Conservation (phyloP, 2,113 vertebrate species). For the Xenus cinereus region DNA sequence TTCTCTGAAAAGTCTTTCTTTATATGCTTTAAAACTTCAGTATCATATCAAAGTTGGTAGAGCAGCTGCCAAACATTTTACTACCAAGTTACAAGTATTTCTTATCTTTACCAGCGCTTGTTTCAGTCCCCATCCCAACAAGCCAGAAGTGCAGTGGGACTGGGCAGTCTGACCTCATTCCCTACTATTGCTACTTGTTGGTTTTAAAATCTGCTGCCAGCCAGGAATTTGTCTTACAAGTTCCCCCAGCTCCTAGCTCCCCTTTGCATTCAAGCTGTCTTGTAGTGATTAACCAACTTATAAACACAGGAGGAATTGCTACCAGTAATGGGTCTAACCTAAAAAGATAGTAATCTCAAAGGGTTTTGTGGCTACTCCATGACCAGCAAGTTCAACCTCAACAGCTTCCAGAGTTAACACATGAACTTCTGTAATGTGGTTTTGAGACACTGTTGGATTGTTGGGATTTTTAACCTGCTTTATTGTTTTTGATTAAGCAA, state of each 20-base stretch:
- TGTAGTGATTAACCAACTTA: background rate
- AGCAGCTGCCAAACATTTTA: background rate
- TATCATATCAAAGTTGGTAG: background rate
- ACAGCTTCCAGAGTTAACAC: background rate
- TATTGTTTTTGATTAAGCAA: background rate
- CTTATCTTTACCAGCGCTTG: background rate
- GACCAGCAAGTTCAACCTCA: background rate
- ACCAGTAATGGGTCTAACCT: background rate
- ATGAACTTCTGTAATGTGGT: background rate
- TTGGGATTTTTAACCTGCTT: background rate
- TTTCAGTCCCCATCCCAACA: background rate
- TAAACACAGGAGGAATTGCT: background rate
- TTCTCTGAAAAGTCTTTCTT: background rate
- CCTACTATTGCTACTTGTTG: background rate
- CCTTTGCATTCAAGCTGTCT: background rate
- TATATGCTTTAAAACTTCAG: background rate
- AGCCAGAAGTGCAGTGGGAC: background rate
- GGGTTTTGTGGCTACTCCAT: background rate
- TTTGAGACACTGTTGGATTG: background rate
- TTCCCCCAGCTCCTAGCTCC: background rate
- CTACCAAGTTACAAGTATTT: background rate
- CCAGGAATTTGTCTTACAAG: background rate
- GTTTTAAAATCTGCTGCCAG: background rate
- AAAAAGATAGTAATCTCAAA: background rate
- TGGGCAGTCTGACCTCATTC: background rate